phyloP scores from a whole-genome alignment of 2,888 invertebrate genomes.

The Didymodactylos carnosus region DNA sequence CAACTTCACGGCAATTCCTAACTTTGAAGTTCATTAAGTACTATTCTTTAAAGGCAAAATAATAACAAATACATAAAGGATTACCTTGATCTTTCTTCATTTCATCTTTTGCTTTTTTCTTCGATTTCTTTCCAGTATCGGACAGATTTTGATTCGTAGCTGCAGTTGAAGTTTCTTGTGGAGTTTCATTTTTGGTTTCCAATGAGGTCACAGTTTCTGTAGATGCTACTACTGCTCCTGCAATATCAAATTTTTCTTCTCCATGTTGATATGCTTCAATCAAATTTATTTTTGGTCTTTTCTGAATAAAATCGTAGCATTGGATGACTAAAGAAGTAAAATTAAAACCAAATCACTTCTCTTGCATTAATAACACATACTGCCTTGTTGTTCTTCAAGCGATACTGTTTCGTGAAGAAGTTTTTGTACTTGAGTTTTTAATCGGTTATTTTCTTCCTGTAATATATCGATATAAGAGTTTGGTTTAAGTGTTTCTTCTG shows the following conservation, averaged over 20 bases:
- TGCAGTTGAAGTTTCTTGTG: not conserved
- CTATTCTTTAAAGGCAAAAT: too few relatives aligned
- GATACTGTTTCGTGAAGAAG: not conserved
- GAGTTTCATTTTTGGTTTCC: not conserved
- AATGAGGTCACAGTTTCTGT: not conserved
- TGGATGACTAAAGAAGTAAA: not conserved
- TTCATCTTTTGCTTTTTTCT: not conserved
- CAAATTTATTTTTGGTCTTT: not conserved
- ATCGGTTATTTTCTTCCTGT: slow-evolving; percentile 2
- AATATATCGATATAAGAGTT: not conserved
- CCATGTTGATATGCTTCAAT: too few relatives aligned
- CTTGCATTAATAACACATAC: not conserved
- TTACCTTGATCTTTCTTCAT: too few relatives aligned
- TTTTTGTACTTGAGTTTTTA: slow-evolving; percentile 4
- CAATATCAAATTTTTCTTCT: too few relatives aligned
- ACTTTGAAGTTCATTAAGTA: too few relatives aligned
- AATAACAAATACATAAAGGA: too few relatives aligned
- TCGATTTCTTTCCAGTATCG: not conserved
- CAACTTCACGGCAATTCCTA: too few relatives aligned
- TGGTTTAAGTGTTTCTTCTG: not conserved
- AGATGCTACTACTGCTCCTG: too few relatives aligned
- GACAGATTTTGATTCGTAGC: not conserved
- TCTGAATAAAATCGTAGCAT: not conserved
- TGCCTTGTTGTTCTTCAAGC: not conserved
- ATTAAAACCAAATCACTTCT: not conserved